These are phyloP conservation scores for Takifugu flavidus DNA, from an alignment of 2,113 vertebrate genomes.

Conservation along the genomic window DNA sequence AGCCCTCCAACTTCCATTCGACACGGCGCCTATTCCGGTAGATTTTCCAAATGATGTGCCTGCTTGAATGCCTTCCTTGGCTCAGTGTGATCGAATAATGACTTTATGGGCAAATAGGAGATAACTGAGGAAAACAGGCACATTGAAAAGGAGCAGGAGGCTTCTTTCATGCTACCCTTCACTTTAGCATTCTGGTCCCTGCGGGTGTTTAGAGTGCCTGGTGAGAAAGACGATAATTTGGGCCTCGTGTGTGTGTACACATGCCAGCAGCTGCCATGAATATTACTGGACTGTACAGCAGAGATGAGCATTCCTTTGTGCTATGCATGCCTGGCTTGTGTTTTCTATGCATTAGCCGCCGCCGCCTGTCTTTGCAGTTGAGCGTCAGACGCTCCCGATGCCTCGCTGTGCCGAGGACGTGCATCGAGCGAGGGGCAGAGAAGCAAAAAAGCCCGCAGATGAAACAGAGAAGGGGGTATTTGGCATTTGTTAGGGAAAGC, in stretches of 20 bases:
- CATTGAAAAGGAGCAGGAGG: conserved; percentile 13
- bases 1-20: conserved; percentile 21
- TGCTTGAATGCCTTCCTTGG: conserved; percentile 38
- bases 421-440: conserved; percentile 19
- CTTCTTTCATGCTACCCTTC: conserved; percentile 44
- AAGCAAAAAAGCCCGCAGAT: conserved; percentile 4
- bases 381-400: conserved; percentile 55
- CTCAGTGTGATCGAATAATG: conserved; percentile 52
- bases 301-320: conserved; percentile 44
- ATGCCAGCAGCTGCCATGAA: conserved; percentile 48
- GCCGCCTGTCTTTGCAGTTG: too few relatives aligned
- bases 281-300: conserved; percentile 58
- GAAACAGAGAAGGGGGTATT: conserved; percentile 1
- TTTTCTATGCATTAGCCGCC: conserved; percentile 61
- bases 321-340: conserved; percentile 56
- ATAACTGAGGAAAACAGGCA: conserved; percentile 30
- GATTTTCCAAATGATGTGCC: conserved; percentile 45
- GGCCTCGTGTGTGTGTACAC: conserved; percentile 53
- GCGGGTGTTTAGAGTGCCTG: conserved; percentile 49
- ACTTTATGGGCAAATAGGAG: conserved; percentile 53
- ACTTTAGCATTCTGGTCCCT: conserved; percentile 40
- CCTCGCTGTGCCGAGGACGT: conserved; percentile 52
- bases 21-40: conserved; percentile 39
- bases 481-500: not conserved
- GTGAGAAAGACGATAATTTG: conserved; percentile 56